Percentiles rank a stretch among this genome's conserved stretches.
Conservation (phyloP, 1,140 invertebrate genomes). For the Lepidostoma basale region DNA sequence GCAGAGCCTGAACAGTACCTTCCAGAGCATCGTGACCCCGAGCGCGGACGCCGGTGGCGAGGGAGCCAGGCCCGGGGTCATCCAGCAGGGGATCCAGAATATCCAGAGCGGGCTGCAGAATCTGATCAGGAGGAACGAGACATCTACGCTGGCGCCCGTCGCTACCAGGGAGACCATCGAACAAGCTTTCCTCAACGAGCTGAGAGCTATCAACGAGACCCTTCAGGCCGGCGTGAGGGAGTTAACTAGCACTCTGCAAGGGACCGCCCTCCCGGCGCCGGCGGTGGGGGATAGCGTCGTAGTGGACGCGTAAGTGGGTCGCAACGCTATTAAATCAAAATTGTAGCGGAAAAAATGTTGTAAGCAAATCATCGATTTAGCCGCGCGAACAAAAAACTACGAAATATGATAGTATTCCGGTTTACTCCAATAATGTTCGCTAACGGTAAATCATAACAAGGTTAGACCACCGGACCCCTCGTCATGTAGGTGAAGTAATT, state of each 20-base stretch:
- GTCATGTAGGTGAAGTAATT: too few relatives aligned
- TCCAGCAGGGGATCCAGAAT: slow-evolving; percentile 23
- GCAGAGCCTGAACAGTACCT: slow-evolving; percentile 35
- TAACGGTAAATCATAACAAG: too few relatives aligned
- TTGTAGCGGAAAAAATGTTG: slow-evolving; percentile 6
- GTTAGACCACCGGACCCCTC: too few relatives aligned
- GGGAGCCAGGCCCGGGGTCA: neutral
- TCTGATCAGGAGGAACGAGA: neutral
- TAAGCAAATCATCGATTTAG: neutral
- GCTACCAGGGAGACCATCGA: neutral
- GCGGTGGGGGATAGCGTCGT: neutral
- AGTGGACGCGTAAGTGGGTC: slow-evolving; percentile 5
- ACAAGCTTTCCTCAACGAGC: slow-evolving; percentile 20
- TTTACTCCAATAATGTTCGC: too few relatives aligned
- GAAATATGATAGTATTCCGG: too few relatives aligned
- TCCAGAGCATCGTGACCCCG: slow-evolving; percentile 40
- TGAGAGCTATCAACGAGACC: slow-evolving; percentile 29
- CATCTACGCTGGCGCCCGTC: neutral
- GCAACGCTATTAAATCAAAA: neutral
- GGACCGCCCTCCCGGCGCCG: neutral
- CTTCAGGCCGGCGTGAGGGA: slow-evolving; percentile 35
- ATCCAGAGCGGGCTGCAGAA: slow-evolving; percentile 23
- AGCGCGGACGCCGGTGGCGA: neutral
- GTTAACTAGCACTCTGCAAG: slow-evolving; percentile 19
- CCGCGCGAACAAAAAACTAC: neutral